These are phyloP conservation scores for Holothuria scabra DNA, from an alignment of 53 echinoderm and acorn worm genomes.

Conservation along the genomic window DNA sequence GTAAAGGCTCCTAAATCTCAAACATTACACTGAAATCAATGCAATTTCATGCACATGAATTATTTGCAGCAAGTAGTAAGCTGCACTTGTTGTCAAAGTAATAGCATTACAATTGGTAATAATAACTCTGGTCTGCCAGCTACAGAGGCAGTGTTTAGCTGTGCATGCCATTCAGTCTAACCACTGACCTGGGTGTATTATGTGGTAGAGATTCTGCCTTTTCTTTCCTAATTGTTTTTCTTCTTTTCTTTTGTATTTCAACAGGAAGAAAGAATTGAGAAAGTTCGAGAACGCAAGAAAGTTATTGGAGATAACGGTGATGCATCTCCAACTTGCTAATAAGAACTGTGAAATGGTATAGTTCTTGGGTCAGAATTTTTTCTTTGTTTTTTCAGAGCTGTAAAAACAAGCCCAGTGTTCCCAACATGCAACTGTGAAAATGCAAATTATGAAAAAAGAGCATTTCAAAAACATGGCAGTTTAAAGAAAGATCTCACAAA, in stretches of 20 bases:
- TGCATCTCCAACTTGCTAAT: slow-evolving; percentile 40
- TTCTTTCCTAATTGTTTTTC: background rate
- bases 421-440: background rate
- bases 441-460: background rate
- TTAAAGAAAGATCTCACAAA: too few relatives aligned
- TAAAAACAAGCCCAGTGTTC: background rate
- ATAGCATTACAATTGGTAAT: too few relatives aligned
- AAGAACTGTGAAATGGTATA: background rate
- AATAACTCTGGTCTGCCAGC: too few relatives aligned
- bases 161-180: too few relatives aligned
- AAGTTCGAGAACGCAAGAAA: slow-evolving; percentile 76
- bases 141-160: too few relatives aligned
- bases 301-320: slow-evolving; percentile 63
- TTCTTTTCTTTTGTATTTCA: slow-evolving; percentile 25
- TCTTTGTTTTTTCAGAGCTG: slow-evolving; percentile 11
- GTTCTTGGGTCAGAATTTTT: background rate
- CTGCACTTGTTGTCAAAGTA: too few relatives aligned
- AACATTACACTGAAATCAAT: too few relatives aligned
- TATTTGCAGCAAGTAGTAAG: too few relatives aligned
- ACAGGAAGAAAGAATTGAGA: slow-evolving; percentile 54
- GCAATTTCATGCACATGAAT: too few relatives aligned
- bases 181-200: too few relatives aligned
- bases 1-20: too few relatives aligned
- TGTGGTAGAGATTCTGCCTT: background rate
- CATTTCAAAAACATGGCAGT: too few relatives aligned